These are phyloP conservation scores for Neodiprion pinetum DNA, from an alignment of 1,140 invertebrate species.

Conservation along the genomic window DNA sequence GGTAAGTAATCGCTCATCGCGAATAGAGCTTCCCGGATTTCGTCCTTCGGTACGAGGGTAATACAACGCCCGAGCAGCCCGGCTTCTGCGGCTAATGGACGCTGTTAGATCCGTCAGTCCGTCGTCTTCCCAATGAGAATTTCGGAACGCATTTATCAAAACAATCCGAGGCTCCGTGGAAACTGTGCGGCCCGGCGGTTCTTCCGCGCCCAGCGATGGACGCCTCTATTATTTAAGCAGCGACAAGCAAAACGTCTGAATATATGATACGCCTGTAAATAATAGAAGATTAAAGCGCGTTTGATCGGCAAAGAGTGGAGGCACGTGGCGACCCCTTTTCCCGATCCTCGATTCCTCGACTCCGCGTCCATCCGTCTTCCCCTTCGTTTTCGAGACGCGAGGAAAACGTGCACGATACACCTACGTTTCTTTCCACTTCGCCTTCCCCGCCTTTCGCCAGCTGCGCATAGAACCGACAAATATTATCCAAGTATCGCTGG, in stretches of 20 bases:
- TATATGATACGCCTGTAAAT: background rate
- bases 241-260: background rate
- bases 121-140: slow-evolving; percentile 2
- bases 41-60: background rate
- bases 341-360: no score
- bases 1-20: background rate
- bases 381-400: background rate
- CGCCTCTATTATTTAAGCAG: background rate
- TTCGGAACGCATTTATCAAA: slow-evolving; percentile 7
- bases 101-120: background rate
- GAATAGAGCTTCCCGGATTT: background rate
- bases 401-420: background rate
- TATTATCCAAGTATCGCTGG: background rate
- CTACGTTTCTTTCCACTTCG: background rate
- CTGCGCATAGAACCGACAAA: background rate
- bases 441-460: no score
- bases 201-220: background rate
- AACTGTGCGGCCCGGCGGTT: background rate
- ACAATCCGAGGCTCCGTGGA: background rate
- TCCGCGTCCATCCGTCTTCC: background rate
- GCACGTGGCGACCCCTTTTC: background rate
- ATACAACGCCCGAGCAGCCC: background rate
- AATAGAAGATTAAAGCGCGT: background rate
- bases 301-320: background rate
- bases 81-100: background rate